Evolutionary conservation across 2,797 vertebrate genomes (phyloP), one percentile per base, ranked within the genome.

Genomic region (Pipistrellus nathusii): DNA sequence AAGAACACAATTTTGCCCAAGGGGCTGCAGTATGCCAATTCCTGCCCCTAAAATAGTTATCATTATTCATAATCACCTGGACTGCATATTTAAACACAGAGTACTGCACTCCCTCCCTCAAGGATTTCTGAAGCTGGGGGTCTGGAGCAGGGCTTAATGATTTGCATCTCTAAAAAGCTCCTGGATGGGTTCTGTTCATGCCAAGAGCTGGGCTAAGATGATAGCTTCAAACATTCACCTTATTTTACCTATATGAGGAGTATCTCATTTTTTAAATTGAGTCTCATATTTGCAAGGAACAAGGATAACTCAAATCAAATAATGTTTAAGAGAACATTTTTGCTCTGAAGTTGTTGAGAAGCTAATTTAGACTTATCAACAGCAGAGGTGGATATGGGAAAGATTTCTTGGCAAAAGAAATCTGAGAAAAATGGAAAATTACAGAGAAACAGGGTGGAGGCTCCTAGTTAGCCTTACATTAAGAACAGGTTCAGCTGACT

Each of bases 401-500:
- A 68, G 88, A 30, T 86, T 87, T 30, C 41, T 94, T 96, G 96
- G 95, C 93, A 73, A 93, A n/a, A 1, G 94, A 95, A 95, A 96
- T 20, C 23, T 0, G 55, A 95, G 94, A 96, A 85, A 95, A 94
- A 72, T 95, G 95, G 86, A 87, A 97, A 96, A 71, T 76, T 93
- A 80, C 77, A 90, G 96, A 95, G 93, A 97, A 96, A 96, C 94
- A 62, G 95, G 95, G 96, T 95, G 97, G 97, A 96, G 96, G 94
- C 88, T 97, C 51, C 73, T 98, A 96, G 94, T 97, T 97, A 90
- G 90, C 83, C 94, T 96, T 94, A 94, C 97, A 97, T 94, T 96
- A 97, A 97, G 97, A 97, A 96, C 97, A 98, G 98, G 97, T 97
- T 98, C 88, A 86, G 95, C 97, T 98, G 98, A 98, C 98, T 98